Evolutionary conservation across 2,113 vertebrate species (phyloP).

Genomic region (Ictalurus punctatus): DNA sequence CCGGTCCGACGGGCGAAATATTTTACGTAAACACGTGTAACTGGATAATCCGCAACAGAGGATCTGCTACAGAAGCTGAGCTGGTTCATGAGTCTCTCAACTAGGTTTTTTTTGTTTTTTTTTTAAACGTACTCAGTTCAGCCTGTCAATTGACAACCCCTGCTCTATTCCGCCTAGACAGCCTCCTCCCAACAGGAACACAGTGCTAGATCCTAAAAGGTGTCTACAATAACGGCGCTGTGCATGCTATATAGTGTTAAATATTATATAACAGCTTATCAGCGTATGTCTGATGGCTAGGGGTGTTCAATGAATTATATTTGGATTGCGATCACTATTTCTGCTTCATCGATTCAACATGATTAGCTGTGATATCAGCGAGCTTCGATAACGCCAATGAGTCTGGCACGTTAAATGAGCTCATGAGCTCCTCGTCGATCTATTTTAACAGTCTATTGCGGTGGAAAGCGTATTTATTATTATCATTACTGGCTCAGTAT

Average conservation of each 20-base stretch:
- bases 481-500: not conserved
- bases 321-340: not conserved
- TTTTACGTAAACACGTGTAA: not conserved
- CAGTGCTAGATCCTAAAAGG: not conserved
- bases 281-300: not conserved
- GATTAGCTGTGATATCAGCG: no score
- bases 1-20: not conserved
- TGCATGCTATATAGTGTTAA: not conserved
- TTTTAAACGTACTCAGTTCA: not conserved
- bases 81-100: not conserved
- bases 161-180: constrained; percentile 24
- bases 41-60: not conserved
- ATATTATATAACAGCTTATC: not conserved
- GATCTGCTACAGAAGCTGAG: not conserved
- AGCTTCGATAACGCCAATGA: not conserved
- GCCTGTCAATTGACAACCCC: not conserved
- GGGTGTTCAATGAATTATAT: not conserved
- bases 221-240: not conserved
- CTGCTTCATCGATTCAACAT: not conserved
- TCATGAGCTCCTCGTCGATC: not conserved
- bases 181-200: constrained; percentile 12
- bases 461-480: no score
- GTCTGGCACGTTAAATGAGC: not conserved
- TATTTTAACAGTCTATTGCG: not conserved
- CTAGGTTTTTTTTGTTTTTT: not conserved